Conservation (phyloP, 2,113 vertebrate species). For the Toxotes chatareus region DNA sequence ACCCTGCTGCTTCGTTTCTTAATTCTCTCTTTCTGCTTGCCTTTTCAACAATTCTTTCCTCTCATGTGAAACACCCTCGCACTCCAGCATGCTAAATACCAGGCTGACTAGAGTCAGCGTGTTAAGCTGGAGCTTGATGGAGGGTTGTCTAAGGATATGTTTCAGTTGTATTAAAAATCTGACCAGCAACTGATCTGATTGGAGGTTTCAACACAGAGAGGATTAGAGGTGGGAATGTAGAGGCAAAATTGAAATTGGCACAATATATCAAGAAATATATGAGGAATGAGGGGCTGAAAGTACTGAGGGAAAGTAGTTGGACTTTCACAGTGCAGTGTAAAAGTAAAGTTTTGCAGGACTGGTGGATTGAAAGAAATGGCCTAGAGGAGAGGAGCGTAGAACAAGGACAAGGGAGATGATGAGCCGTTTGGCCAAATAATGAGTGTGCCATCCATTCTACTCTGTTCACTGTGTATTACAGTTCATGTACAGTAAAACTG, state of each 20-base stretch:
- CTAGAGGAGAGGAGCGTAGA: background rate
- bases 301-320: background rate
- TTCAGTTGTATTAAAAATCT: constrained; percentile 10
- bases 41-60: background rate
- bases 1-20: constrained; percentile 25
- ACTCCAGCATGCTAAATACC: constrained; percentile 27
- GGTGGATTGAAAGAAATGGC: background rate
- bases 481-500: constrained; percentile 10
- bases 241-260: background rate
- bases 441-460: background rate
- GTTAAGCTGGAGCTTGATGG: constrained; percentile 1
- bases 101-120: constrained; percentile 13
- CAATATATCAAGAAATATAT: background rate
- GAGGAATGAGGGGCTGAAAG: background rate
- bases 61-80: constrained; percentile 28
- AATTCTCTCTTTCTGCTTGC: background rate
- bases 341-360: background rate
- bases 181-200: constrained; percentile 20
- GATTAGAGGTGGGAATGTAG: constrained; percentile 11
- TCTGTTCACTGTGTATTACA: background rate
- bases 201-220: constrained; percentile 1
- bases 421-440: background rate
- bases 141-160: background rate
- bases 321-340: background rate
- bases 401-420: background rate